These are phyloP conservation scores for Vesta saturnalis DNA, from an alignment of 2,888 invertebrate species.

Conservation along the genomic window DNA sequence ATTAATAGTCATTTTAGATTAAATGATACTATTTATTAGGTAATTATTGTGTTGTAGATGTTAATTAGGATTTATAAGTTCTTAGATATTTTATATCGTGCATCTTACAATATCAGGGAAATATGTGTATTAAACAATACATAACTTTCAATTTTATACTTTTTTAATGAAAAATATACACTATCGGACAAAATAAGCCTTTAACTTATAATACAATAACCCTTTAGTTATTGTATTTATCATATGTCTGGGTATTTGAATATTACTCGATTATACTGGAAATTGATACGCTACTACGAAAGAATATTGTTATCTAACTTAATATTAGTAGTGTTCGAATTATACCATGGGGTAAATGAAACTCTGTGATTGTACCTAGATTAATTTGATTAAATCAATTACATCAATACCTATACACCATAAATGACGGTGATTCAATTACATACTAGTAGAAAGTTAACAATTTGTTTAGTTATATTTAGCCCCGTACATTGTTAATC, in stretches of 20 bases:
- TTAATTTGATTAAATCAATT: neutral
- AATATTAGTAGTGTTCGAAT: too few relatives aligned
- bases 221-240: too few relatives aligned
- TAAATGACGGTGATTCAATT: neutral
- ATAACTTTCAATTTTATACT: neutral
- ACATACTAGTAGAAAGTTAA: neutral
- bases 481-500: conserved; percentile 45
- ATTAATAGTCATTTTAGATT: conserved; percentile 28
- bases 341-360: too few relatives aligned
- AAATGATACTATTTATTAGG: conserved; percentile 28
- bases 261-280: too few relatives aligned
- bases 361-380: too few relatives aligned
- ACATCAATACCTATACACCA: neutral
- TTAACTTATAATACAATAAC: too few relatives aligned
- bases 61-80: neutral
- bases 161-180: conserved; percentile 9
- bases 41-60: conserved; percentile 21
- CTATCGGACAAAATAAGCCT: neutral
- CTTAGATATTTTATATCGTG: conserved; percentile 20
- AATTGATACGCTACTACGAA: too few relatives aligned
- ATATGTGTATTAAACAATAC: conserved; percentile 14
- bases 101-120: conserved; percentile 34
- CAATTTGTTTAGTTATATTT: conserved; percentile 24
- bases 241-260: too few relatives aligned
- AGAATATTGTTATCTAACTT: too few relatives aligned